Evolutionary conservation across 2,888 invertebrate genomes (phyloP).

Genomic region (Andrena fulva): DNA sequence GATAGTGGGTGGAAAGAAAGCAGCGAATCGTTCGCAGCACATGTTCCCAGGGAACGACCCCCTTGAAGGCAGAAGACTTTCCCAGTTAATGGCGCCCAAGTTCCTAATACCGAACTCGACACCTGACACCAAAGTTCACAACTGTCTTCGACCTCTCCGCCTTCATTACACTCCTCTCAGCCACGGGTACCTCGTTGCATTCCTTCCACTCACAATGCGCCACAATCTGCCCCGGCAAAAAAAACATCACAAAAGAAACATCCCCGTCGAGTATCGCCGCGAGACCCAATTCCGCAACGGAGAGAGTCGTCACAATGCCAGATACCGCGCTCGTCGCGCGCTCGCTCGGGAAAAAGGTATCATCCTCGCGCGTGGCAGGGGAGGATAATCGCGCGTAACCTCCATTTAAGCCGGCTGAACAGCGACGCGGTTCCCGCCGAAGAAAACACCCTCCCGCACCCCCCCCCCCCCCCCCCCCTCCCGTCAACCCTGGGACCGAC

Average conservation of each 20-base stretch:
- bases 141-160: too few relatives aligned
- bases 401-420: slow-evolving; percentile 67
- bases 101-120: too few relatives aligned
- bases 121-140: too few relatives aligned
- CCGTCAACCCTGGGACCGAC: slow-evolving; percentile 31
- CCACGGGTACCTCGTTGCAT: background rate
- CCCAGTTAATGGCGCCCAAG: too few relatives aligned
- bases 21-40: too few relatives aligned
- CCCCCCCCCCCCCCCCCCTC: too few relatives aligned
- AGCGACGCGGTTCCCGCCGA: slow-evolving; percentile 54
- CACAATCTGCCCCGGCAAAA: background rate
- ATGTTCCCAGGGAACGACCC: too few relatives aligned
- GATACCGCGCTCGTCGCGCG: background rate
- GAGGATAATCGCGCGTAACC: slow-evolving; percentile 72
- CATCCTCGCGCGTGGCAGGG: slow-evolving; percentile 30
- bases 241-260: background rate
- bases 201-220: background rate
- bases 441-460: slow-evolving; percentile 62
- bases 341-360: slow-evolving; percentile 24
- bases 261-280: background rate
- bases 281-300: background rate
- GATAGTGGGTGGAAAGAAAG: background rate
- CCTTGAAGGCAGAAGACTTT: too few relatives aligned
- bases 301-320: background rate
- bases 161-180: too few relatives aligned